Evolutionary conservation across 2,888 invertebrate species (phyloP).

Genomic region (Ganaspis brasiliensis): DNA sequence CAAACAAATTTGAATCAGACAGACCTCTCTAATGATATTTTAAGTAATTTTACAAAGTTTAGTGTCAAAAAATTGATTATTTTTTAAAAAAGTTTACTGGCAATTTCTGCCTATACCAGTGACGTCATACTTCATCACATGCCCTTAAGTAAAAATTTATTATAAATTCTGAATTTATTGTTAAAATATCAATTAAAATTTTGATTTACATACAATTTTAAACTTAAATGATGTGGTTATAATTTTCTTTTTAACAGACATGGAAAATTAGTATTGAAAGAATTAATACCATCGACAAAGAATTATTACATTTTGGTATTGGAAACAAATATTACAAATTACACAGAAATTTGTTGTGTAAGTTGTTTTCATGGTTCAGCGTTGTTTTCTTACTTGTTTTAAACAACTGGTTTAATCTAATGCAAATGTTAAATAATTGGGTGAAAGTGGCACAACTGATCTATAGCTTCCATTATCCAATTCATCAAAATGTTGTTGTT

Average conservation of each 20-base stretch:
- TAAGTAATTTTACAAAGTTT: too few relatives aligned
- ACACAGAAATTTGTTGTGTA: neutral
- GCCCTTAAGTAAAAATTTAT: too few relatives aligned
- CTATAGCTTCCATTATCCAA: neutral
- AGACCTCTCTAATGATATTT: too few relatives aligned
- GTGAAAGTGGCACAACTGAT: neutral
- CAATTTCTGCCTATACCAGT: too few relatives aligned
- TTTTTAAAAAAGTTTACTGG: too few relatives aligned
- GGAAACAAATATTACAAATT: neutral
- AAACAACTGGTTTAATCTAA: neutral
- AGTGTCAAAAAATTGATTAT: too few relatives aligned
- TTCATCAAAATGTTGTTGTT: constrained; percentile 1
- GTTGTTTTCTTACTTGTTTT: neutral
- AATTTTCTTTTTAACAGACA: neutral
- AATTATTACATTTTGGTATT: neutral
- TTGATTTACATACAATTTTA: too few relatives aligned
- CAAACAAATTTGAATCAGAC: too few relatives aligned
- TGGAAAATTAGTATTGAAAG: neutral
- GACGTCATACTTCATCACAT: too few relatives aligned
- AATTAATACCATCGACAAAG: neutral
- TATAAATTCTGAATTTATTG: too few relatives aligned
- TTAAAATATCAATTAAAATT: too few relatives aligned
- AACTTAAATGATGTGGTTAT: too few relatives aligned
- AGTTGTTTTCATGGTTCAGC: neutral
- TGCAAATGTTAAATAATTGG: neutral